Conservation (phyloP, 2,797 vertebrate genomes). For the Sebastolobus altivelis region DNA sequence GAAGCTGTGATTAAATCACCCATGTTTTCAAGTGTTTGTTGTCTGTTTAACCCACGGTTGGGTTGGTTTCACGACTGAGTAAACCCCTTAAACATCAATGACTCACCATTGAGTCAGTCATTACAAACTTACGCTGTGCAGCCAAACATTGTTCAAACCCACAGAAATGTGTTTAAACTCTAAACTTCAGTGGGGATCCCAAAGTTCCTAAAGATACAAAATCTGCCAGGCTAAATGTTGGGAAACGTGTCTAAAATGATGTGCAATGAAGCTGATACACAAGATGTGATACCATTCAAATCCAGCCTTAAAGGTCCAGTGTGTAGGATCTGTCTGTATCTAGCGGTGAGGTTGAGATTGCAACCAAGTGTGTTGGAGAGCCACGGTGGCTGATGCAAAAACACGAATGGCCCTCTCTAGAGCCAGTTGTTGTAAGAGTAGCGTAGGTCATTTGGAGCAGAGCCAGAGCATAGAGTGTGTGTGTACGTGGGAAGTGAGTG, state of each 20-base stretch:
- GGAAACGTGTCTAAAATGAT: neutral
- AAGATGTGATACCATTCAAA: too few relatives aligned
- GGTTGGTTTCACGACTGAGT: neutral
- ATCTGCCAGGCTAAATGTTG: neutral
- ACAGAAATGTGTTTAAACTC: neutral
- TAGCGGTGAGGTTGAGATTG: too few relatives aligned
- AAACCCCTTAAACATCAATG: neutral
- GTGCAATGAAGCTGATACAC: neutral
- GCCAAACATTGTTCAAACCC: neutral
- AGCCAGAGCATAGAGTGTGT: too few relatives aligned
- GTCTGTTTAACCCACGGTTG: neutral
- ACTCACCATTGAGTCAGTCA: neutral
- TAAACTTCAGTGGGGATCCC: too few relatives aligned
- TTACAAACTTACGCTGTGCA: neutral
- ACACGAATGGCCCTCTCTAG: too few relatives aligned
- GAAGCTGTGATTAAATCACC: neutral
- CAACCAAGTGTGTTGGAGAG: too few relatives aligned
- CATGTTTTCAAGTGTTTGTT: neutral
- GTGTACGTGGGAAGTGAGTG: too few relatives aligned
- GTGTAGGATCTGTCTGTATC: too few relatives aligned
- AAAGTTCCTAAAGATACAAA: neutral
- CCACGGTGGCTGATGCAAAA: too few relatives aligned
- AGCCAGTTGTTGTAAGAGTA: too few relatives aligned
- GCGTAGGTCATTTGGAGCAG: too few relatives aligned
- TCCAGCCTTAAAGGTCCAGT: too few relatives aligned